Base-by-base conservation (phyloP, 2,797 vertebrate species). In the Jordanella pulchra region DNA sequence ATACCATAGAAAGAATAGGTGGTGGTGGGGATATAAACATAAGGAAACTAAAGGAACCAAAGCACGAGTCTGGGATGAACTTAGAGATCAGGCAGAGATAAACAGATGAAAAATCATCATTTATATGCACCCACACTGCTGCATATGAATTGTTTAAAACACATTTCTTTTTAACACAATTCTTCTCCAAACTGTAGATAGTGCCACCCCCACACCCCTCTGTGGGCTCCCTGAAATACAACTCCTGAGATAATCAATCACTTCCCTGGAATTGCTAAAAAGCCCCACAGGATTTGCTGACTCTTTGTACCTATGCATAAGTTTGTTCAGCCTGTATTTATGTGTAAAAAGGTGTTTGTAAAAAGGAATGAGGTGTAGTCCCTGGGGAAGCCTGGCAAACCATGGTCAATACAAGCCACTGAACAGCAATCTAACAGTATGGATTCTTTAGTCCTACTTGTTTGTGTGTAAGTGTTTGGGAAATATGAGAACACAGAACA, bases 101-200 rank as follows among this genome's bases (percentile, higher is more conserved):
- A 45, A 67, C 66, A 54, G 42, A 35, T 48, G 64, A 65, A 67
- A 58, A 74, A 81, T 81, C 54, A 69, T 39, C 9, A 5, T 39
- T 4, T 7, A 39, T 39, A 39, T 75, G 54, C 45, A 75, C 75
- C 65, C 67, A 66, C 53, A 85, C 68, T 76, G 69, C 53, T 71
- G 45, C 63, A 56, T 71, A 89, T 92, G 74, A 82, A 92, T 88
- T 67, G 88, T 90, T 88, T 71, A 82, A 74, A 79, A 79, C 51
- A 47, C 18, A 25, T 64, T 77, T 66, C 61, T 67, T 54, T 68
- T 77, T 73, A 44, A 35, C 60, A 51, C 51, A 21, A 56, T 61
- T 64, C 17, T 61, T 65, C 65, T 53, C 51, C 69, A 80, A 86
- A 74, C 67, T 73, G 65, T 18, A 42, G 50, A 72, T 48, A 45